Evolutionary conservation across 2,888 invertebrate species (phyloP), one percentile per base, ranked within the genome.

Genomic region (Formica aserva): DNA sequence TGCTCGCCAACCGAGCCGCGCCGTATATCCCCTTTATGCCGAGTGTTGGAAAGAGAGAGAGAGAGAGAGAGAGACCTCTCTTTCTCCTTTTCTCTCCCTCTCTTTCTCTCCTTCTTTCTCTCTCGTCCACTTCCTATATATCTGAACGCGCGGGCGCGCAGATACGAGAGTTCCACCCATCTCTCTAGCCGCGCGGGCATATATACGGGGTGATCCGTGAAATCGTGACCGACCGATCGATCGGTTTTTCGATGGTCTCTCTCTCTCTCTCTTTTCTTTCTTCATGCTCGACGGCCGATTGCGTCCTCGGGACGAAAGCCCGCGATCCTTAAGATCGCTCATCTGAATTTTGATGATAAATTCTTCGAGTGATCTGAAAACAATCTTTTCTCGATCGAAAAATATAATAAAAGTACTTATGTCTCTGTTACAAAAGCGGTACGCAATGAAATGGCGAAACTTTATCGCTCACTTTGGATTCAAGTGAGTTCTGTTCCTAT

Each of bases 11-110:
- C 75, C 55, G 83, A 85, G 80, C 41, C 78, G 45, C 71, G 45
- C 45, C 52, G 72, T 82, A 85, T 90, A 90, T 90, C 90, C 89
- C 85, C 90, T 90, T 90, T 90, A 90, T 55, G 32, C 72, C 76
- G 69, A 63, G 57, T 66, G 22, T 52, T 52, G 52, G 66, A 74
- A 60, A 74, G 78, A 72, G 22, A 35, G 77, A 71, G 11, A 13
- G 66, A 76, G 4, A 13, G 26, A 76, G 52, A 66, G 18, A 65
- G 52, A 66, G 55, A 29, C n/a, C 41, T 63, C 32, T 75, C 45
- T 75, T 55, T 69, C 81, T 80, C 15, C 13, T n/a, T 15, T 26
- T 26, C 78, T 67, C 48, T 29, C 48, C 52, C 71, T 71, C 18
- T 62, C 66, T 38, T 65, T 67, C 72, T 78, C 82, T 38, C 83